Base-by-base conservation (phyloP, 2,888 invertebrate species). In the Oxytorus armatus region DNA sequence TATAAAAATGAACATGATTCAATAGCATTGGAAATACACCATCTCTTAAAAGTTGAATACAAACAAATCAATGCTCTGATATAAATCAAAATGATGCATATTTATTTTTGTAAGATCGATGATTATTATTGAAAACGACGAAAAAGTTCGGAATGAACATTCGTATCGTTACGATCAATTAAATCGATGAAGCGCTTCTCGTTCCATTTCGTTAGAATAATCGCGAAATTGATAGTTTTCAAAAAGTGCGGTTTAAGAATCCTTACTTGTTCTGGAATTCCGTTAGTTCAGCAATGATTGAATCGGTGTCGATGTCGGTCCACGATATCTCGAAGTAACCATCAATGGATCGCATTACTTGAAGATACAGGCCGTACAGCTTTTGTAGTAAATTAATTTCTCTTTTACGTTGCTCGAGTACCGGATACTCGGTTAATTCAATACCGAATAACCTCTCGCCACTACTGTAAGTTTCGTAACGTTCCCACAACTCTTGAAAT, bases 381-480 rank as follows among this genome's bases (percentile, higher is more conserved):
- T 97, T 96, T 92, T 96, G 97, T 16, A 98, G 92, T 63, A 98
- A 93, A 89, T 96, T 96, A 85, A 98, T 95, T 89, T 98, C 97
- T 85, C 96, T 96, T 90, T 96, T 97, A 83, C 96, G 95, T 85
- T 95, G 94, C 79, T 95, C 94, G 63, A 98, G 91, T 77, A 95
- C 93, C 0, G 97, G 97, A 92, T 97, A 98, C 76, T 97, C 96
- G 16, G 96, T 95, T 4, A 96, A 94, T 84, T 96, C 95, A 89
- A 98, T 93, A 0, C 97, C 97, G 89, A 98, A 98, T 59, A 98
- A 92, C 83, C 94, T 95, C 92, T 98, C 97, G 33, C 97, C 97
- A 85, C 94, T 96, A 49, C 95, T 95, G 90, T 96, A 97, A 93
- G 96, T 97, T 91, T 96, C 95, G 87, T 95, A 97, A 88, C 95